Percentiles rank a stretch among this genome's conserved stretches.
These are phyloP conservation scores for Linnaemya tessellans DNA, from an alignment of 2,888 invertebrate genomes.

Conservation along the genomic window DNA sequence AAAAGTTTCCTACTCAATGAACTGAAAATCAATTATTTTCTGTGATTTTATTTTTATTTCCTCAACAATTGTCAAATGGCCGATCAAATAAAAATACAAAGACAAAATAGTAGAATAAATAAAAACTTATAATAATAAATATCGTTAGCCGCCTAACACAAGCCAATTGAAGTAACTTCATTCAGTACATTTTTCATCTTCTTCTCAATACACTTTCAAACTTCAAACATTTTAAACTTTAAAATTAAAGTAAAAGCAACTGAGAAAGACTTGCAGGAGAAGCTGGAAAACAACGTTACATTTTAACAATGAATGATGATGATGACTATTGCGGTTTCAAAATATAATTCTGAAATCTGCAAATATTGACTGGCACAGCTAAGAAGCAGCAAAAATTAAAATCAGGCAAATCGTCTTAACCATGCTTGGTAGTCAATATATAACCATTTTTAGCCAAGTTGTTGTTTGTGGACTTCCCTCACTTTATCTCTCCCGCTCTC, in stretches of 20 bases:
- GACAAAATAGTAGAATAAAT: background rate
- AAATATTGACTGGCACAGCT: constrained; percentile 25
- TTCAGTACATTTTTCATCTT: constrained; percentile 64
- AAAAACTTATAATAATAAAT: constrained; percentile 29
- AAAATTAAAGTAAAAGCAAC: background rate
- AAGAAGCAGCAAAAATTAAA: constrained; percentile 11
- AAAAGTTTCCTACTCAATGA: constrained; percentile 57
- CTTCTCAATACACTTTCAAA: constrained; percentile 17
- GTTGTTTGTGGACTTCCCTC: constrained; percentile 18
- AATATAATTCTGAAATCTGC: constrained; percentile 30
- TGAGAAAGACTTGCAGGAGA: constrained; percentile 1
- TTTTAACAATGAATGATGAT: constrained; percentile 45
- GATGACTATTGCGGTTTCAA: constrained; percentile 43
- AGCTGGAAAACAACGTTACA: background rate
- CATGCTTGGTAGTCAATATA: constrained; percentile 13
- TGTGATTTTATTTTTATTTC: constrained; percentile 19
- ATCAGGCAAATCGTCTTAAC: constrained; percentile 29
- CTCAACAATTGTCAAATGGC: constrained; percentile 52
- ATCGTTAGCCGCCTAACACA: constrained; percentile 28
- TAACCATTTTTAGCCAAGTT: constrained; percentile 30
- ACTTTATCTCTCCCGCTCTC: background rate
- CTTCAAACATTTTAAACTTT: constrained; percentile 1
- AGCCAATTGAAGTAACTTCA: constrained; percentile 35
- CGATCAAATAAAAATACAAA: constrained; percentile 33
- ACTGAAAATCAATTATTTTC: constrained; percentile 52